phyloP scores from a whole-genome alignment of 2,797 vertebrate species.

The Sebastes elongatus region DNA sequence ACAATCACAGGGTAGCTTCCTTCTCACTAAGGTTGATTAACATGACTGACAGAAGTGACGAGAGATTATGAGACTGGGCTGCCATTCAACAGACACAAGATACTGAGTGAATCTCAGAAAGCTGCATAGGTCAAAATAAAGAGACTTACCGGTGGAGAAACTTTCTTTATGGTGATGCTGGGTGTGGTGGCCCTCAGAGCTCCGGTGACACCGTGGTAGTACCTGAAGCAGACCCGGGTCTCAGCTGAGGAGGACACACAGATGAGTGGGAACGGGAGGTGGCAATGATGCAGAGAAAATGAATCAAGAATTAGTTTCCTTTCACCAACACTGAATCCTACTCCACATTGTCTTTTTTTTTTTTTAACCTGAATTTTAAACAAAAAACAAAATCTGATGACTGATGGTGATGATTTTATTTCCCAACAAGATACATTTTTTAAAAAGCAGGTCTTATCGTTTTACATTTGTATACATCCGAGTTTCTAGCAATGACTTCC shows the following conservation, averaged over 20 bases:
- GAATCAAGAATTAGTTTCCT: neutral
- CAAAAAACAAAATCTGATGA: neutral
- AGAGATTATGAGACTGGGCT: neutral
- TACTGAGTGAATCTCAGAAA: neutral
- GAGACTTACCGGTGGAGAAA: slow-evolving; percentile 87
- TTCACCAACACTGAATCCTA: neutral
- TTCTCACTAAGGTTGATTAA: neutral
- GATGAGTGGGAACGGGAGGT: neutral
- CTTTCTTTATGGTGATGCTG: slow-evolving; percentile 91
- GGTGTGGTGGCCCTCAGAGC: slow-evolving; percentile 93
- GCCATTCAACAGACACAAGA: neutral
- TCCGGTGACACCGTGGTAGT: slow-evolving; percentile 95
- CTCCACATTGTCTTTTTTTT: too few species aligned
- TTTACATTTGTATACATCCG: neutral
- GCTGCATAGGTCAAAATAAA: neutral
- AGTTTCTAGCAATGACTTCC: too few species aligned
- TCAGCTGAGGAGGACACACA: slow-evolving; percentile 81
- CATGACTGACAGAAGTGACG: neutral
- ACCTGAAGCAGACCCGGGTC: slow-evolving; percentile 98
- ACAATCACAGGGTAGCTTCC: neutral
- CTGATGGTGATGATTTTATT: neutral
- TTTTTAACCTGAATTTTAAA: neutral
- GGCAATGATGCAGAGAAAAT: neutral
- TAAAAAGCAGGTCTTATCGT: accelerated
- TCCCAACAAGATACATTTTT: neutral